phyloP scores from a whole-genome alignment of 1,140 invertebrate genomes.

The Argopecten irradians region DNA sequence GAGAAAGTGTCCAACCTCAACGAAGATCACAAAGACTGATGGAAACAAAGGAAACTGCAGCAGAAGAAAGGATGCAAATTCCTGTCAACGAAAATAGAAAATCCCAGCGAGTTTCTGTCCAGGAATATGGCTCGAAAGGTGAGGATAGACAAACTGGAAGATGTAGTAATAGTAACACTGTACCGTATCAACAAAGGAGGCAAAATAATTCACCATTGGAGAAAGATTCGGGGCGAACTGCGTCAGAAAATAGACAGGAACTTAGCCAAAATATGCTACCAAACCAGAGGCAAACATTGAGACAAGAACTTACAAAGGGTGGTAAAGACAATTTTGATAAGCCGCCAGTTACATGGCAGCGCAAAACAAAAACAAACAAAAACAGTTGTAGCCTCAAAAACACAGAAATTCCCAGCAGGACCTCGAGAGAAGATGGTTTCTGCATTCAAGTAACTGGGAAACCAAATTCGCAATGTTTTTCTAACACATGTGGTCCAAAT shows the following conservation, averaged over 20 bases:
- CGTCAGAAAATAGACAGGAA: not conserved
- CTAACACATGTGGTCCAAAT: not conserved
- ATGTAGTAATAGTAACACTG: not conserved
- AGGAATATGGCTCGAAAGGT: not conserved
- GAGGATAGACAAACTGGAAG: not conserved
- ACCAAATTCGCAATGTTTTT: not conserved
- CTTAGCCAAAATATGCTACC: not conserved
- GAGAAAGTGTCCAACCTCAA: not conserved
- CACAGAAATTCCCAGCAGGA: not conserved
- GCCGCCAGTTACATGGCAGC: not conserved
- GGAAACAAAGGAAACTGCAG: not conserved
- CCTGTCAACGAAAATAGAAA: not conserved
- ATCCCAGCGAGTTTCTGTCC: not conserved
- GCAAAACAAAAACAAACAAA: not conserved
- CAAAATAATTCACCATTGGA: not conserved
- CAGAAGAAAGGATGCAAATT: not conserved
- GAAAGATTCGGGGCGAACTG: not conserved
- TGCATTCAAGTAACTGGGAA: not conserved
- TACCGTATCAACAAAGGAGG: not conserved
- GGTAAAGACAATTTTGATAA: not conserved
- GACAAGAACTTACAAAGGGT: not conserved
- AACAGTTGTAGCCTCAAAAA: not conserved
- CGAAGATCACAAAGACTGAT: conserved; percentile 43
- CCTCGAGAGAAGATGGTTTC: not conserved
- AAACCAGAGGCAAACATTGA: not conserved